A percentile compares a stretch with the other conserved stretches of the same genome.
These are phyloP conservation scores for Drosophila prolongata DNA, from an alignment of 2,888 invertebrate genomes.

Conservation along the genomic window DNA sequence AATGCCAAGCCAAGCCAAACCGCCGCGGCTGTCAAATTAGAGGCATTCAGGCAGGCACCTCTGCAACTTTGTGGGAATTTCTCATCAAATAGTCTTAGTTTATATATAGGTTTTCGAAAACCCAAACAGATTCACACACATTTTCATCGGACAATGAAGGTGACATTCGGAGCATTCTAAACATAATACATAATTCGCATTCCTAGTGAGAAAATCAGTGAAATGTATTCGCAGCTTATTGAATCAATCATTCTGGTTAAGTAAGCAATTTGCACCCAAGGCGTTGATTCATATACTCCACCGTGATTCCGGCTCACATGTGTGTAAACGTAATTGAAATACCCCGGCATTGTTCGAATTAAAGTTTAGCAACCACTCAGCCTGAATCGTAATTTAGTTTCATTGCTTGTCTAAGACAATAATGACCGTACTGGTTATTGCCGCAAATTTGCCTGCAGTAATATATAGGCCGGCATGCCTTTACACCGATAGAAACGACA, in stretches of 20 bases:
- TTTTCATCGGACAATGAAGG: constrained; percentile 10
- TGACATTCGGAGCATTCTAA: constrained; percentile 13
- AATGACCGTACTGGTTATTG: constrained; percentile 12
- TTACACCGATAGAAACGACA: neutral
- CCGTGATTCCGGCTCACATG: constrained; percentile 14
- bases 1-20: constrained; percentile 59
- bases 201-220: constrained; percentile 35
- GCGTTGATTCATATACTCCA: constrained; percentile 36
- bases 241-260: constrained; percentile 44
- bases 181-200: constrained; percentile 28
- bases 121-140: neutral
- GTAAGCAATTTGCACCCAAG: constrained; percentile 36
- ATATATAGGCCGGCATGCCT: constrained; percentile 18
- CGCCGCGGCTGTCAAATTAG: constrained; percentile 73
- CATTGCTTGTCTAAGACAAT: constrained; percentile 37
- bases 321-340: constrained; percentile 55
- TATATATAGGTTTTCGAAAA: neutral
- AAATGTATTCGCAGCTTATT: constrained; percentile 18
- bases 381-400: constrained; percentile 42
- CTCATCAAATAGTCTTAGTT: constrained; percentile 14
- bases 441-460: constrained; percentile 26
- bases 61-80: constrained; percentile 55
- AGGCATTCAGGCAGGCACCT: constrained; percentile 53
- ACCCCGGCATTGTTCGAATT: constrained; percentile 48
- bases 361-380: constrained; percentile 37